Conservation (phyloP, 1,140 invertebrate species). For the Batillaria attramentaria region DNA sequence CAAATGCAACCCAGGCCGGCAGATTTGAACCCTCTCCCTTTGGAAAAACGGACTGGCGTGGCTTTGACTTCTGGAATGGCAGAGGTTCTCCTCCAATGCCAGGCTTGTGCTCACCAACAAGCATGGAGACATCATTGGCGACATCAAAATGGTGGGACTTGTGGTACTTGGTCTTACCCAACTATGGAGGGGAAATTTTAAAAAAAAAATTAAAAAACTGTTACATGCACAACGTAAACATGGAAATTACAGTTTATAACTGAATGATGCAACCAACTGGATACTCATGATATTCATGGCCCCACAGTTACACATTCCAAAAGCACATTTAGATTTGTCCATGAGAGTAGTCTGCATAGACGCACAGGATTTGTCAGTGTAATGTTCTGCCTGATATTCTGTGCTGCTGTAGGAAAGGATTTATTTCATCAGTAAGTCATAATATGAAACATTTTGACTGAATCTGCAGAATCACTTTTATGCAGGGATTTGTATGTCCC, state of each 20-base stretch:
- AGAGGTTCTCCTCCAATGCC: slow-evolving; percentile 71
- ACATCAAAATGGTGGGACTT: slow-evolving; percentile 72
- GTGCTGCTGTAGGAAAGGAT: too few relatives aligned
- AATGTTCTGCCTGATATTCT: too few relatives aligned
- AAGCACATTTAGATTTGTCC: too few relatives aligned
- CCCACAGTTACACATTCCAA: neutral
- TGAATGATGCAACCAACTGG: neutral
- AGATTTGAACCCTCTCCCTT: slow-evolving; percentile 78
- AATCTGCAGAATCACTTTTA: too few relatives aligned
- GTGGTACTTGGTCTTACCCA: slow-evolving; percentile 71
- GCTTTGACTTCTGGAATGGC: slow-evolving; percentile 65
- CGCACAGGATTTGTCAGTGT: too few relatives aligned
- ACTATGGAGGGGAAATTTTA: slow-evolving; percentile 51
- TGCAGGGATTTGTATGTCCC: too few relatives aligned
- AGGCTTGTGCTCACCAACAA: slow-evolving; percentile 68
- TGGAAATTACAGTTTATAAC: neutral
- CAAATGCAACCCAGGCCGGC: slow-evolving; percentile 88
- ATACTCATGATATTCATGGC: neutral
- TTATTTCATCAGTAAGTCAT: too few relatives aligned
- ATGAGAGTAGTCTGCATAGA: too few relatives aligned
- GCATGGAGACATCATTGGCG: slow-evolving; percentile 66
- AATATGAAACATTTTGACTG: too few relatives aligned
- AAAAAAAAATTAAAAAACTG: slow-evolving; percentile 3
- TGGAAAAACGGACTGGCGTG: slow-evolving; percentile 63
- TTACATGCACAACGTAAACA: neutral